A percentile compares a stretch with the other conserved stretches of the same genome.
These are phyloP conservation scores for Leptura quadrifasciata DNA, from an alignment of 2,888 invertebrate genomes.

Conservation along the genomic window DNA sequence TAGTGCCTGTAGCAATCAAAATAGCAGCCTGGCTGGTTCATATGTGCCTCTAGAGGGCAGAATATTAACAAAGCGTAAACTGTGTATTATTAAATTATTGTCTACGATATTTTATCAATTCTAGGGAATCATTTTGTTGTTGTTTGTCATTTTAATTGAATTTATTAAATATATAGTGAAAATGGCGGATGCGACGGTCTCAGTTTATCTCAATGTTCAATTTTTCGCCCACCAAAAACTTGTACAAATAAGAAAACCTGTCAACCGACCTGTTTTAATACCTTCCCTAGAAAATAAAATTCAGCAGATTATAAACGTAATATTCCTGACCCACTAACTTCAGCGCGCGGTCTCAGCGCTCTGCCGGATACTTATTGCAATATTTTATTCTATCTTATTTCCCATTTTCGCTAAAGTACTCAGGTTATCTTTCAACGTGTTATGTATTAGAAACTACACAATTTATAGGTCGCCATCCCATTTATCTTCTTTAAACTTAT, in stretches of 20 bases:
- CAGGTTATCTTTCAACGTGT: slow-evolving; percentile 1
- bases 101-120: too few relatives aligned
- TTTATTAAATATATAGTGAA: background rate
- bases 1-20: too few relatives aligned
- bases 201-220: background rate
- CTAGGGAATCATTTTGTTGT: too few relatives aligned
- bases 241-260: background rate
- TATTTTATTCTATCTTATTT: slow-evolving; percentile 7
- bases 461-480: background rate
- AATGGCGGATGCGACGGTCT: background rate
- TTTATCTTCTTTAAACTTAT: slow-evolving; percentile 3
- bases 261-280: background rate
- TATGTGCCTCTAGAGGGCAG: too few relatives aligned
- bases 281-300: background rate
- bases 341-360: background rate
- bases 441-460: slow-evolving; percentile 7
- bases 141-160: too few relatives aligned
- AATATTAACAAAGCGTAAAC: too few relatives aligned
- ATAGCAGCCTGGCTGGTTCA: too few relatives aligned
- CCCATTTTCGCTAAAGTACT: slow-evolving; percentile 3
- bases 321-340: background rate
- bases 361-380: background rate
- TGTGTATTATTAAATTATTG: too few relatives aligned
- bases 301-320: background rate
- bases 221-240: background rate